Evolutionary conservation across 1,140 invertebrate genomes (phyloP).

Genomic region (fruit fly (Drosophila melanogaster)): Release_6_plus_ISO1_MT NT_033779.5:3191501-3192000

Average conservation of each 20-base stretch:
- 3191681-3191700: neutral
- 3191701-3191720: no score
- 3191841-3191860: constrained; percentile 80
- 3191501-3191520: neutral
- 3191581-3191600: neutral
- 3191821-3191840: constrained; percentile 70
- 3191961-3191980: constrained; percentile 19
- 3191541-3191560: neutral
- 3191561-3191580: neutral
- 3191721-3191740: no score
- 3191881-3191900: constrained; percentile 77
- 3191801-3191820: constrained; percentile 76
- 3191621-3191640: neutral
- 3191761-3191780: no score
- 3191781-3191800: constrained; percentile 72
- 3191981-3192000: neutral
- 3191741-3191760: no score
- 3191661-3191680: neutral
- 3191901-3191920: constrained; percentile 66
- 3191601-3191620: neutral
- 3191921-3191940: neutral
- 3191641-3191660: neutral
- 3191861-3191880: constrained; percentile 82
- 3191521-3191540: neutral
- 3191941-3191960: neutral